Percentiles rank a stretch among this genome's conserved stretches.
These are phyloP conservation scores for Sapajus apella DNA, from an alignment of 2,113 vertebrate genomes.

Conservation along the genomic window DNA sequence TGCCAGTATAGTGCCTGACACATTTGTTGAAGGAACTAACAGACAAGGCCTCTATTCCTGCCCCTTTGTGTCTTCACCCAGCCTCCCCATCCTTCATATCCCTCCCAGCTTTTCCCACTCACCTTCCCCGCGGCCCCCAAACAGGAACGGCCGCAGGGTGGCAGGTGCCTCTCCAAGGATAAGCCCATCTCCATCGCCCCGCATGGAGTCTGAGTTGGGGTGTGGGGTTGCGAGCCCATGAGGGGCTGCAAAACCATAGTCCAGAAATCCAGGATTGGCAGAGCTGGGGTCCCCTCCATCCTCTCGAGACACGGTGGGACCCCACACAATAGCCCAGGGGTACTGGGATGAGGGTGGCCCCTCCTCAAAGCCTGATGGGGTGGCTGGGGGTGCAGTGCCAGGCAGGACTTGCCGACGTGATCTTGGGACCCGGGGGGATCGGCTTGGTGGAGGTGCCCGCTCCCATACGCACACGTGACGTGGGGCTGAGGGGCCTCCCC, in stretches of 20 bases:
- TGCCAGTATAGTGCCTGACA: neutral
- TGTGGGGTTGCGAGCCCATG: slow-evolving; percentile 85
- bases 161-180: slow-evolving; percentile 86
- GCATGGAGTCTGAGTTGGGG: slow-evolving; percentile 86
- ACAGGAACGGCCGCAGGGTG: slow-evolving; percentile 86
- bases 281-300: slow-evolving; percentile 87
- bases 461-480: slow-evolving; percentile 85
- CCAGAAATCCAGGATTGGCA: slow-evolving; percentile 86
- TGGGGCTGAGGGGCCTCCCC: slow-evolving; percentile 80
- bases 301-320: slow-evolving; percentile 87
- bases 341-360: slow-evolving; percentile 89
- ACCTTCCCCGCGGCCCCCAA: slow-evolving; percentile 87
- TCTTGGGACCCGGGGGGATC: slow-evolving; percentile 78
- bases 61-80: neutral
- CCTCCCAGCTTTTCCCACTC: slow-evolving; percentile 45
- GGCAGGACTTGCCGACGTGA: slow-evolving; percentile 81
- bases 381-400: slow-evolving; percentile 80
- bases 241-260: slow-evolving; percentile 85
- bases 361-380: slow-evolving; percentile 86
- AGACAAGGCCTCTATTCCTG: neutral
- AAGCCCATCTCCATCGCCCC: slow-evolving; percentile 83
- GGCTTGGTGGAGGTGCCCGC: slow-evolving; percentile 80
- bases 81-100: neutral
- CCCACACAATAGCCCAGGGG: slow-evolving; percentile 90
- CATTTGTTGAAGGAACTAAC: neutral